Base-by-base conservation (phyloP, 2,797 vertebrate genomes). In the Eleutherodactylus coqui region DNA sequence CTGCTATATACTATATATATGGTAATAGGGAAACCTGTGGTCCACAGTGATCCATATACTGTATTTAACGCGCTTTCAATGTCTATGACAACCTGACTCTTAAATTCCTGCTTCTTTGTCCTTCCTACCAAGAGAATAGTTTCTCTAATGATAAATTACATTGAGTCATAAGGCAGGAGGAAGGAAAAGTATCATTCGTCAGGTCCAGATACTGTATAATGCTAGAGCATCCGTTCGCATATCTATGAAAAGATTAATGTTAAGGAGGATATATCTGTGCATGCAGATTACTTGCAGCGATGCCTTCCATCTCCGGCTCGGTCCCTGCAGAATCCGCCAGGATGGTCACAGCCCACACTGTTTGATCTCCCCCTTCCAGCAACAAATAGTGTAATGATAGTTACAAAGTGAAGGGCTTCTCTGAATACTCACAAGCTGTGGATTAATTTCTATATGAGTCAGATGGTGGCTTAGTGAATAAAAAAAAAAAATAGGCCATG, bases 391-490 rank as follows among this genome's bases (percentile, higher is more conserved):
- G 36, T 47, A 79, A 60, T 51, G 9, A 77, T 79, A 43, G 38
- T 77, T 53, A 24, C 55, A 17, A 77, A 84, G 75, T 67, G 70
- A 73, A 73, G n/a, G 76, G 51, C 67, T 79, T 69, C 69, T 41
- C 69, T 32, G 60, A 81, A 86, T 75, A 47, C 32, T 75, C 43
- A 64, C 3, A 7, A 81, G 53, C 78, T 14, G 43, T 24, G 45
- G 85, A 75, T 81, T 86, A 75, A 72, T 17, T 49, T 82, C 29
- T n/a, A 76, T 67, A 86, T 76, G 45, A 76, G 72, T 55, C 72
- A 76, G 72, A 82, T 13, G 34, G 27, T 45, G 60, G 34, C 70
- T 82, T 82, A 75, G n/a, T 51, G 70, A 70, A 82, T 75, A 82
- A 82, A 80, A 29, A 67, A 82, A 82, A 80, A 29, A 77, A 67